Evolutionary conservation across 1,140 invertebrate species (phyloP), one percentile per base, ranked within the genome.

Genomic region (Drosophila nigromelanica): DNA sequence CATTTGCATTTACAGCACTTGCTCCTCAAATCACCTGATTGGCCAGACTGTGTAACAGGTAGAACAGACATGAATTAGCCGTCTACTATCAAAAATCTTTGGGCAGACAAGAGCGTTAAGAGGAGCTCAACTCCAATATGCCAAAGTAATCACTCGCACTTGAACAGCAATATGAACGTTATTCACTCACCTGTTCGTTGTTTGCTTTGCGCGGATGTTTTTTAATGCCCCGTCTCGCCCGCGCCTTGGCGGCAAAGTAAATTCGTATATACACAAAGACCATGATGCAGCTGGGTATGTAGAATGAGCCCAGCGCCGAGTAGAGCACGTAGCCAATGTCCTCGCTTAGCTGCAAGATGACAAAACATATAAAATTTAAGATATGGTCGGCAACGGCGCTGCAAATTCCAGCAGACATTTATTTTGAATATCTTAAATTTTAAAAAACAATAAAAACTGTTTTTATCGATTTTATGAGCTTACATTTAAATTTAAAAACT

Each of bases 231-330:
- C 97, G 93, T 66, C 97, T 94, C 56, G 98, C 97, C 47, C 98
- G 92, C 21, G 97, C 97, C 91, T 98, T 97, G 39, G 98, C 98
- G 14, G 98, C 98, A 92, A 96, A 97, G 93, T 99, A 99, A 93
- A 99, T 99, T 91, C 98, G 95, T 90, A 99, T 98, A 93, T 99
- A 99, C 47, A 99, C 97, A 93, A 99, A 99, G 70, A 99, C 97
- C 97, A 99, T 99, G 91, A 99, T 98, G 92, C 98, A 97, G 86
- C 97, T 97, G 43, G 99, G 99, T 85, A 99, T 97, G 93, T 99
- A 99, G 94, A 99, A 99, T 73, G 98, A 99, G 66, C 98, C 98
- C 62, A 99, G 94, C 10, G 98, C 98, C 33, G 98, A 99, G 93
- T 99, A 99, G 51, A 99, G 93, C 78, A 99, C 98, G 93, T 99